Conservation (phyloP, 2,797 vertebrate species). For the Pangasius macronema region DNA sequence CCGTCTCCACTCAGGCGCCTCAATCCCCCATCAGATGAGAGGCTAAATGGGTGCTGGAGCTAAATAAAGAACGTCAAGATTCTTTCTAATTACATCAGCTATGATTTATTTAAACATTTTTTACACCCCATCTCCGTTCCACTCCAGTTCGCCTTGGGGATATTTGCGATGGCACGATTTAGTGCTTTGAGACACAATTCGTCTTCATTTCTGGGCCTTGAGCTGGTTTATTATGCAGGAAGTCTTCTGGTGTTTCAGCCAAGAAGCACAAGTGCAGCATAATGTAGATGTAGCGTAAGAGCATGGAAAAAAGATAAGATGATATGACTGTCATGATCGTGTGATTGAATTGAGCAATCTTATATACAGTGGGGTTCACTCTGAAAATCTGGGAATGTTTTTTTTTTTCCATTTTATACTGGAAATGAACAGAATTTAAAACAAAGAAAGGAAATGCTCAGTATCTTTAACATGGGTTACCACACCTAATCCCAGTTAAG, state of each 20-base stretch:
- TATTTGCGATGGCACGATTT: conserved; percentile 50
- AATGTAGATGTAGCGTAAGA: neutral
- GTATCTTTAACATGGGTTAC: neutral
- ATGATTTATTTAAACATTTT: conserved; percentile 57
- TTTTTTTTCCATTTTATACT: neutral
- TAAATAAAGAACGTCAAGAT: conserved; percentile 46
- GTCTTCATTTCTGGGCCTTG: conserved; percentile 45
- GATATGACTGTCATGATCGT: neutral
- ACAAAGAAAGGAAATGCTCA: neutral
- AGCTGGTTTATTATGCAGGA: conserved; percentile 39
- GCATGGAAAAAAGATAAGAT: neutral
- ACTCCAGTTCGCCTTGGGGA: conserved; percentile 46
- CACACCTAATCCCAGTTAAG: neutral
- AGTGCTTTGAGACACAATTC: conserved; percentile 54
- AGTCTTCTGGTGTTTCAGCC: conserved; percentile 32
- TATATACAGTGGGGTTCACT: neutral
- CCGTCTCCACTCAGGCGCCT: neutral
- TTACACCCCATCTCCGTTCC: conserved; percentile 51
- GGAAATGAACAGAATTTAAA: neutral
- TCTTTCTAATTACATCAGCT: conserved; percentile 52
- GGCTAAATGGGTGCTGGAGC: conserved; percentile 39
- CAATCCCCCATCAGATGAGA: conserved; percentile 12
- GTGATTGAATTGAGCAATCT: neutral
- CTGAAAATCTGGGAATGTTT: neutral
- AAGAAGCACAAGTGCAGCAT: conserved; percentile 9